These are phyloP conservation scores for Platalea minor DNA, from an alignment of 2,797 vertebrate genomes.

Conservation along the genomic window DNA sequence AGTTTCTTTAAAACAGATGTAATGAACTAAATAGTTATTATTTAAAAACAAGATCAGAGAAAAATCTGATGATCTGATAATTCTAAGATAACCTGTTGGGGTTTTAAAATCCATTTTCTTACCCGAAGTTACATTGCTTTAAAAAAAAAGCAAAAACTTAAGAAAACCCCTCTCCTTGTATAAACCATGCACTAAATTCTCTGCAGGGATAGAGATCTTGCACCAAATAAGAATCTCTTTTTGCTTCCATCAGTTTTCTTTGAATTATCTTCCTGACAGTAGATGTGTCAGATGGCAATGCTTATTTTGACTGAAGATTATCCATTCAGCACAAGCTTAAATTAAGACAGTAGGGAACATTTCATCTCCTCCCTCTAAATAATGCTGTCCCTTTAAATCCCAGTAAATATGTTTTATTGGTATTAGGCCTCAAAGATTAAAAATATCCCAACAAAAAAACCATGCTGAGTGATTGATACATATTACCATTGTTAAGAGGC, in stretches of 20 bases:
- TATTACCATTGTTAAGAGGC: constrained; percentile 22
- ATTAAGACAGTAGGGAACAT: constrained; percentile 6
- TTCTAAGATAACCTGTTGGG: background rate
- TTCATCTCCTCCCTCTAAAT: background rate
- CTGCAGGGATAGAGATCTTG: background rate
- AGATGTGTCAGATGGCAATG: background rate
- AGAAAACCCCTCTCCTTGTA: background rate
- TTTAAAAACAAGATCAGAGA: background rate
- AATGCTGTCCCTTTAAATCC: constrained; percentile 1
- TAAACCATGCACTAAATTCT: background rate
- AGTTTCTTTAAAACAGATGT: background rate
- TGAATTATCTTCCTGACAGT: background rate
- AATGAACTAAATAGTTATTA: background rate
- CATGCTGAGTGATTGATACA: constrained; percentile 44
- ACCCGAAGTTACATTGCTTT: background rate
- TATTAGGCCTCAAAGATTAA: constrained; percentile 9
- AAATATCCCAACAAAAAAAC: background rate
- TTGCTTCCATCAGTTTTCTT: background rate
- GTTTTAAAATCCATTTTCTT: background rate
- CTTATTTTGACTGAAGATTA: background rate
- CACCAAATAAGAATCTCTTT: background rate
- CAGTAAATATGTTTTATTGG: constrained; percentile 7
- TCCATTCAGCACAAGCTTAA: background rate
- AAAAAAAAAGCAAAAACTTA: background rate
- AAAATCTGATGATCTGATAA: background rate